Conservation (phyloP, 2,113 vertebrate genomes). For the Podarcis raffonei region DNA sequence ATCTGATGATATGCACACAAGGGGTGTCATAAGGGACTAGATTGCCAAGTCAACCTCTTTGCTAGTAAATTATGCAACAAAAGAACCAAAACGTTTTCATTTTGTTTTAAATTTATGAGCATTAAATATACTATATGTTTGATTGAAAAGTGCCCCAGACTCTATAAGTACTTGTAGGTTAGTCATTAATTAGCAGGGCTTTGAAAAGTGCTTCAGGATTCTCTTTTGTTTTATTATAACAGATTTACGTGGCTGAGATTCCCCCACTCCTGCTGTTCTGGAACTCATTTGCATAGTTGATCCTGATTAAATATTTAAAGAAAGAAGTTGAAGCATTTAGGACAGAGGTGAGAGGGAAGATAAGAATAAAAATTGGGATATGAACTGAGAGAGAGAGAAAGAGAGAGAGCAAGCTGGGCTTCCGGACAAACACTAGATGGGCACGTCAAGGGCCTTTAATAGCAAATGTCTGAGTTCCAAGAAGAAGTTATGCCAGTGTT, state of each 20-base stretch:
- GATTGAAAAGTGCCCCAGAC: background rate
- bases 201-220: background rate
- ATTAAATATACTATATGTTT: background rate
- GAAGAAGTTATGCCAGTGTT: too few relatives aligned
- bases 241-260: background rate
- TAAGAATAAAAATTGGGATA: background rate
- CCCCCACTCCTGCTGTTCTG: background rate
- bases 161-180: too few relatives aligned
- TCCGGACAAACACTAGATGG: background rate
- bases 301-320: background rate
- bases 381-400: background rate
- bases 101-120: background rate
- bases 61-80: background rate
- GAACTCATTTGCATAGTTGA: background rate
- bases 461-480: background rate
- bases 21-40: too few relatives aligned
- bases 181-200: background rate
- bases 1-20: background rate
- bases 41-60: background rate
- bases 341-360: background rate
- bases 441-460: background rate
- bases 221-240: background rate
- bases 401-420: background rate
- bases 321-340: background rate
- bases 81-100: background rate